Base-by-base conservation (phyloP, 1,140 invertebrate genomes). In the Danaus plexippus region DNA sequence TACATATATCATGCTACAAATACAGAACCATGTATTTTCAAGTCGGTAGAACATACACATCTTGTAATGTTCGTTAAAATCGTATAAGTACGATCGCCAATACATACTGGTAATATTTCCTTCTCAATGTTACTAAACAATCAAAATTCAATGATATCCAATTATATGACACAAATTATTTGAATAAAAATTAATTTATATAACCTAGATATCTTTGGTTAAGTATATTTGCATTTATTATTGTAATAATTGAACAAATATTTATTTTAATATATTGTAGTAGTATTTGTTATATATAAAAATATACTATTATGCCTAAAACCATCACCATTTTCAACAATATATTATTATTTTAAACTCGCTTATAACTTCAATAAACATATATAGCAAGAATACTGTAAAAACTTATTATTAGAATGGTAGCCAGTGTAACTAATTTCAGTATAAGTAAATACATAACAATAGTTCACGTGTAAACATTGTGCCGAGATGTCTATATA, bases 251-350 rank as follows among this genome's bases (percentile, higher is more conserved):
- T 54, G 15, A 52, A 47, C n/a, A 43, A 43, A 46, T 43, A 64
- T 54, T 60, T 32, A 32, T 32, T 15, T 32, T 4, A 32, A 32
- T 32, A 50, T 57, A 57, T 15, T 57, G 47, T 53, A 41, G 48
- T 48, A 43, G n/a, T 59, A 44, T 59, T 46, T 40, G 56, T 59
- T 55, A 50, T 48, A 64, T 64, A 64, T 18, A 57, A 64, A 64
- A 64, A 64, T 64, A 65, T 65, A 61, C 43, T 58, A 11, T 56
- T 46, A 64, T 57, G 55, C 43, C 51, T 43, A 57, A 53, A 62
- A 56, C 63, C 63, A 51, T 43, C 59, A 65, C 59, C 63, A 53
- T 43, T 22, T 58, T 43, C 49, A 52, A 61, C 43, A 32, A 7
- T 32, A 32, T 32, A 32, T 32, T 32, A 32, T 32, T 32, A 32